Conservation (phyloP, 2,113 vertebrate species). For the Echinops telfairi region DNA sequence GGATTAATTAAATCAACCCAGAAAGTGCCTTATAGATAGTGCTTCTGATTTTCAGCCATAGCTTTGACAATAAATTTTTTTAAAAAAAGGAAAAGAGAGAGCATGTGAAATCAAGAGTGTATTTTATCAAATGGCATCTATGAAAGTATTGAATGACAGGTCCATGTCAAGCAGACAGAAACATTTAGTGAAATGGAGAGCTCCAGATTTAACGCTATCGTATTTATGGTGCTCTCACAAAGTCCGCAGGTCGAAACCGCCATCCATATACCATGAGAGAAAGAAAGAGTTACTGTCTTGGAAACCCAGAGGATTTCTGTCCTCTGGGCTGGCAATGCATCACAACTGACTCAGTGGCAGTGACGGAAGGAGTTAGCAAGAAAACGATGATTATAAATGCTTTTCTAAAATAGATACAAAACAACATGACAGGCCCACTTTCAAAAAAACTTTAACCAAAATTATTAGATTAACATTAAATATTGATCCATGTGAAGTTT, state of each 20-base stretch:
- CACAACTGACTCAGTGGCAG: no score
- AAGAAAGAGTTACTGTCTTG: no score
- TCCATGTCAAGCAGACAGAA: neutral
- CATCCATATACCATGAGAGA: no score
- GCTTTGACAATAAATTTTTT: neutral
- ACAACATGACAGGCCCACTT: neutral
- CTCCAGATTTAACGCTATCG: neutral
- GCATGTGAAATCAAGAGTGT: neutral
- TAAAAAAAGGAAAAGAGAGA: constrained; percentile 18
- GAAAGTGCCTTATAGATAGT: neutral
- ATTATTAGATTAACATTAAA: constrained; percentile 44
- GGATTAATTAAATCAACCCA: neutral
- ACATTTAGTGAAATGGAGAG: constrained; percentile 11
- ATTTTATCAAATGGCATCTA: neutral
- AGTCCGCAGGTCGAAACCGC: no score
- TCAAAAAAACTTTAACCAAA: neutral
- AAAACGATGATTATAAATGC: neutral
- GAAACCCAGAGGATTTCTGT: no score
- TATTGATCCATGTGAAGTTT: neutral
- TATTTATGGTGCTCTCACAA: neutral
- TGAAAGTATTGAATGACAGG: neutral
- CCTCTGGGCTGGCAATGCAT: no score
- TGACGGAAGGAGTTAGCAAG: neutral
- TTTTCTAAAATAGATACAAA: neutral
- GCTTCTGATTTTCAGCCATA: constrained; percentile 1